Evolutionary conservation across 2,888 invertebrate genomes (phyloP).

Genomic region (Schizotus pectinicornis): DNA sequence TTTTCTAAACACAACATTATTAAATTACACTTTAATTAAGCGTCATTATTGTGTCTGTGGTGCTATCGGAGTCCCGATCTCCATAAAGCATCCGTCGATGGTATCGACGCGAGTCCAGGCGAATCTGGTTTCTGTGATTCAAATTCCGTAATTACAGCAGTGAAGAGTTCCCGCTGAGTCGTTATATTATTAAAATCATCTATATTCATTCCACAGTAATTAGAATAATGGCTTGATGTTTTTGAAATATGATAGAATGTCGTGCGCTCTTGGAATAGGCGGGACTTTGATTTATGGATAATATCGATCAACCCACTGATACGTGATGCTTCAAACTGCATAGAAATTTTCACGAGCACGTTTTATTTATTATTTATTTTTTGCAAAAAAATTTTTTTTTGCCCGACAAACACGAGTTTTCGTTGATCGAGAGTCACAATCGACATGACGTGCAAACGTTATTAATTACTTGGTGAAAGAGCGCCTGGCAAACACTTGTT

Average conservation of each 20-base stretch:
- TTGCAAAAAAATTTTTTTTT: not conserved
- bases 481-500: not conserved
- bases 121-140: slow-evolving; percentile 31
- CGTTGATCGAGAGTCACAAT: not conserved
- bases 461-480: slow-evolving; percentile 1
- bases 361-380: slow-evolving; percentile 1
- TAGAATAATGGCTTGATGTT: slow-evolving; percentile 57
- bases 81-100: no score
- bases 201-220: slow-evolving; percentile 54
- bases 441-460: not conserved
- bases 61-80: no score
- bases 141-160: slow-evolving; percentile 35
- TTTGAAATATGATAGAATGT: slow-evolving; percentile 57
- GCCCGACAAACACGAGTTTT: not conserved
- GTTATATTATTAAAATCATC: slow-evolving; percentile 53
- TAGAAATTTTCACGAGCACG: slow-evolving; percentile 20
- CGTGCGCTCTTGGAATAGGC: slow-evolving; percentile 53
- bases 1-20: no score
- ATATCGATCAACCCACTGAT: slow-evolving; percentile 48
- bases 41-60: no score
- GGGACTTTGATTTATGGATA: slow-evolving; percentile 56
- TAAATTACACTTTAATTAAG: no score
- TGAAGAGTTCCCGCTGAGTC: slow-evolving; percentile 41
- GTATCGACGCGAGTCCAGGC: slow-evolving; percentile 1
- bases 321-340: slow-evolving; percentile 35